Evolutionary conservation across 2,888 invertebrate genomes (phyloP), one percentile per base, ranked within the genome.

Genomic region (Microctonus aethiopoides): DNA sequence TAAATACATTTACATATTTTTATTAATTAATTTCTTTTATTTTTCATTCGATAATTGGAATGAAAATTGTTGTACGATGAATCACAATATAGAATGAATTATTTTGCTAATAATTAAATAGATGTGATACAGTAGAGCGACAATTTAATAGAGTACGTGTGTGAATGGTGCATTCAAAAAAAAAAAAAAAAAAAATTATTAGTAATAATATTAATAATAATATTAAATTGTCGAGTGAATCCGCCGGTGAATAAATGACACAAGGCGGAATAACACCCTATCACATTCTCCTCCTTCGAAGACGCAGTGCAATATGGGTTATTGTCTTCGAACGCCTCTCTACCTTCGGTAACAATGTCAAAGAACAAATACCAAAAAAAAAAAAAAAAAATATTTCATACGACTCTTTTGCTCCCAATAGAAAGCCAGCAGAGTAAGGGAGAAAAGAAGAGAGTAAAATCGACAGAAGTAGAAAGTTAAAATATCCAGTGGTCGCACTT

Each of bases 261-360:
- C 64, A 68, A 74, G 71, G 74, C 74, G 76, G 78, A 76, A 71
- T 79, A 76, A 78, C 82, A 82, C 85, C 80, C 83, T 85, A 85
- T 86, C 86, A 85, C 86, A 86, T 84, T 86, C 82, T 83, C 82
- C 56, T 59, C 60, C 36, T 61, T 66, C 60, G 64, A 34, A 56
- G 56, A 70, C 56, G 51, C 24, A 60, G 56, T 41, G 24, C 57
- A 41, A 46, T 32, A 62, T 26, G 39, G 29, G 29, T 36, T 22
- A 46, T 39, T 56, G 54, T 56, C 39, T 26, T 65, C 39, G 39
- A 56, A 65, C 26, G 36, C 10, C n/a, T 41, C n/a, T n/a, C 51
- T 29, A 56, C 41, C 36, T 24, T 16, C 56, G 54, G 54, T 65
- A 56, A 65, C 29, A 54, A 65, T 65, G 57, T 51, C 62, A 51